Base-by-base conservation (phyloP, 1,140 invertebrate species). In the Panulirus ornatus region DNA sequence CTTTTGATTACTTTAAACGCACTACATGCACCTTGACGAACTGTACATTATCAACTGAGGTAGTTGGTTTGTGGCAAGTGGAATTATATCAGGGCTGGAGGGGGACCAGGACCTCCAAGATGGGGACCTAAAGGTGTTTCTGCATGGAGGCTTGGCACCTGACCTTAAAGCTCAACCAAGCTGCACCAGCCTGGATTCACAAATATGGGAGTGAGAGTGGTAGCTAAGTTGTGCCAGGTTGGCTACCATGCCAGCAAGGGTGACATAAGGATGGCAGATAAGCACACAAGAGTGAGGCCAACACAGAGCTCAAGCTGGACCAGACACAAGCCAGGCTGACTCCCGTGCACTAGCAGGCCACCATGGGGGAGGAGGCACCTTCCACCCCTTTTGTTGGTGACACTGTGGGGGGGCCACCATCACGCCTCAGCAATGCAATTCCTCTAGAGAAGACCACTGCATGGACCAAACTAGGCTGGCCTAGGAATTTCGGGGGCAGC, bases 41-140 rank as follows among this genome's bases (percentile, higher is more conserved):
- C 88, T 89, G 79, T 84, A 89, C 88, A 89, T 66, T 51, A 89
- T 89, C 88, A 89, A 89, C 88, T 89, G 88, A 89, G 88, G 88
- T 89, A 89, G 88, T 73, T 89, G 88, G 79, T 89, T 89, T 89
- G 88, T 89, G 88, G 66, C 88, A 89, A 76, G 88, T 83, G 79
- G 79, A 89, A 89, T 89, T 51, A 73, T 89, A 84, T 71, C 58
- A 38, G n/a, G 66, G 79, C 88, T 38, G 70, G 36, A 27, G 42
- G 54, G 78, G 79, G 88, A 89, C 76, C 70, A 84, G 44, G 44
- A 75, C 34, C 54, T 36, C 27, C 44, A n/a, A 6, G 27, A 42
- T 51, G 27, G 58, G 36, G 9, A 27, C 58, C 27, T 27, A 8
- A 30, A 66, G 58, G 58, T 66, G n/a, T 30, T n/a, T 66, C 5